phyloP scores from a whole-genome alignment of 2,113 vertebrate species.

The Hucho hucho region DNA sequence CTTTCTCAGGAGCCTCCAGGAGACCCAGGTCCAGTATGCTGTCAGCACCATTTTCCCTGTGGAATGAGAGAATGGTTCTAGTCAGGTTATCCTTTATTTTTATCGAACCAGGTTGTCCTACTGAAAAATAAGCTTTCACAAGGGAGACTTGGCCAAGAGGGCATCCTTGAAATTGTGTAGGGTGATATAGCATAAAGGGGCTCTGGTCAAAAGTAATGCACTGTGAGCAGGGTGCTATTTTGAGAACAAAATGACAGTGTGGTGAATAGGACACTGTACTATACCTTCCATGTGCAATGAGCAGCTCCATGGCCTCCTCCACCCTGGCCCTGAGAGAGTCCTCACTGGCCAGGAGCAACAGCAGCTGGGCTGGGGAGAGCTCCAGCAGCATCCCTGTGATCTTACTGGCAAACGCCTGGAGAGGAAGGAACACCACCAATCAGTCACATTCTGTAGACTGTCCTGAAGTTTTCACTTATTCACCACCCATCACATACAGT shows the following conservation, averaged over 20 bases:
- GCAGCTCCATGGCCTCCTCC: conserved; percentile 98
- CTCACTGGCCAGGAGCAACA: conserved; percentile 95
- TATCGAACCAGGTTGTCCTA: too few species aligned
- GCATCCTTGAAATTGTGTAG: too few species aligned
- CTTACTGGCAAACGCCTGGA: conserved; percentile 97
- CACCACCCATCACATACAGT: neutral
- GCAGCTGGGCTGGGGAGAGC: conserved; percentile 94
- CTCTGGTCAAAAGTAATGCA: too few species aligned
- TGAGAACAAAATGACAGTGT: neutral
- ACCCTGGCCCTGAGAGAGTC: conserved; percentile 96
- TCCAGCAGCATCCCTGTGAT: conserved; percentile 98
- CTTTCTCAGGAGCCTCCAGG: conserved; percentile 94
- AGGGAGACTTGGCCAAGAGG: too few species aligned
- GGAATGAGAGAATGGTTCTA: conserved; percentile 22
- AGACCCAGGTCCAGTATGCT: conserved; percentile 97
- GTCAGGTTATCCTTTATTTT: neutral
- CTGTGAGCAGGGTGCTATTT: too few species aligned
- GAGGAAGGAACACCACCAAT: conserved; percentile 18
- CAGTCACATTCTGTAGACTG: neutral
- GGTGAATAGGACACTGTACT: neutral
- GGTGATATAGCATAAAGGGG: too few species aligned
- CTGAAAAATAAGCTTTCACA: too few species aligned
- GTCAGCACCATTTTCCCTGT: conserved; percentile 97
- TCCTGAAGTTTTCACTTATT: neutral
- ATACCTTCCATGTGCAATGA: conserved; percentile 97